phyloP scores from a whole-genome alignment of 2,888 invertebrate genomes.

The Tenthredo livida region DNA sequence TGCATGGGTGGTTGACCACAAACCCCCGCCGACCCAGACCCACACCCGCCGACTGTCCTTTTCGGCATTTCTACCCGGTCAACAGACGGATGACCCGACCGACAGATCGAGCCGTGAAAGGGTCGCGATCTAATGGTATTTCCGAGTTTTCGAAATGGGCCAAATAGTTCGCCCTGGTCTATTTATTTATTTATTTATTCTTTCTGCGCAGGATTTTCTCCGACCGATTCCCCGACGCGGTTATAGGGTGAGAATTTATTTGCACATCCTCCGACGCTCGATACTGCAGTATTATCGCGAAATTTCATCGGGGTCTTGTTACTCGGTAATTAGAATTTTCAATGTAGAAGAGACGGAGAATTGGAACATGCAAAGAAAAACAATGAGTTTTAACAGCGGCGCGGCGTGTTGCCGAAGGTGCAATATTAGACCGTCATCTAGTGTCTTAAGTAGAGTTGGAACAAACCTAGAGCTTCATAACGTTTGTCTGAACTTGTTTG shows the following conservation, averaged over 20 bases:
- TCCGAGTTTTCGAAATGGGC: neutral
- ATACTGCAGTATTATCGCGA: neutral
- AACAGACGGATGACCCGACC: slow-evolving; percentile 27
- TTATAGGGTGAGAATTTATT: neutral
- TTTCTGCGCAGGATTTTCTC: neutral
- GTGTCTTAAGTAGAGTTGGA: neutral
- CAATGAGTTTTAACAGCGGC: slow-evolving; percentile 23
- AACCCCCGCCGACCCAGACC: slow-evolving; percentile 60
- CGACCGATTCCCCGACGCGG: neutral
- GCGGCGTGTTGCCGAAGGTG: neutral
- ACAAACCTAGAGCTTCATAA: slow-evolving; percentile 34
- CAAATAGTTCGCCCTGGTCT: neutral
- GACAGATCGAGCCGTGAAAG: slow-evolving; percentile 33
- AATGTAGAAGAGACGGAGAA: neutral
- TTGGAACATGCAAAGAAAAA: slow-evolving; percentile 6
- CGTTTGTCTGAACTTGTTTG: slow-evolving; percentile 34
- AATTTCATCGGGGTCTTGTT: neutral
- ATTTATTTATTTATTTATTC: slow-evolving; percentile 32
- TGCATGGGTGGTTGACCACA: slow-evolving; percentile 71
- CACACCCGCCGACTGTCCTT: slow-evolving; percentile 20
- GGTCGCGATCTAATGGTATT: slow-evolving; percentile 44
- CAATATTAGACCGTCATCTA: neutral
- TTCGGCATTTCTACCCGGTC: slow-evolving; percentile 37
- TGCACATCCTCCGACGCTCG: neutral
- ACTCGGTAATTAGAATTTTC: neutral